Base-by-base conservation (phyloP, 1,140 invertebrate species). In the Ceratina japonica region DNA sequence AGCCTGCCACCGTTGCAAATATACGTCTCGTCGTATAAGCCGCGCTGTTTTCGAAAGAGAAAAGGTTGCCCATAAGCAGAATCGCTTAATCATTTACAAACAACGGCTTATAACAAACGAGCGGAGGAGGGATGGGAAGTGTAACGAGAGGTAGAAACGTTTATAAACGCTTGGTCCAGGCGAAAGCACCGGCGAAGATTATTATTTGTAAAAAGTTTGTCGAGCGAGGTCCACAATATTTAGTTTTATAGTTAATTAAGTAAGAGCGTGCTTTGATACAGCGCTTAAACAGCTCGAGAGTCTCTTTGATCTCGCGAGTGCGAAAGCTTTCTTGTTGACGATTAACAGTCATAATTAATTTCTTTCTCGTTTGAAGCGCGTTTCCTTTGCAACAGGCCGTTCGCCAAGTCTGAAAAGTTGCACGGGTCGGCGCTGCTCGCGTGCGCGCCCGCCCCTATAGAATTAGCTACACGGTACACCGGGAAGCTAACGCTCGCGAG, bases 261-360 rank as follows among this genome's bases (percentile, higher is more conserved):
- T 44, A 44, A 10, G 5, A 44, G 37, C 10, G 10, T 7, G 37
- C 37, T 56, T 56, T 56, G 54, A 18, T 56, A 2, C 2, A 56
- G n/a, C 54, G 54, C n/a, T 56, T 44, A 44, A 44, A 56, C 54
- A 18, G 54, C 54, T 18, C 15, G n/a, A 56, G n/a, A 56, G n/a
- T 56, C 16, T 56, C n/a, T 56, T 56, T 56, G n/a, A n/a, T 59
- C 20, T 20, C 3, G 20, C 65, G 16, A 27, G 49, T 18, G 65
- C 24, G 37, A 20, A n/a, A 22, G 8, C n/a, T 16, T 68, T 31
- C 51, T 16, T 70, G n/a, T 31, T 20, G 24, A 22, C 68, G 69
- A 71, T 72, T 61, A 22, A 59, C 61, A 49, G 37, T 27, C 31
- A 49, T 27, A 70, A 73, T 73, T 61, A 62, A 73, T 73, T 73